Evolutionary conservation across 2,113 vertebrate genomes (phyloP).

Genomic region (Gallinago undulata): DNA sequence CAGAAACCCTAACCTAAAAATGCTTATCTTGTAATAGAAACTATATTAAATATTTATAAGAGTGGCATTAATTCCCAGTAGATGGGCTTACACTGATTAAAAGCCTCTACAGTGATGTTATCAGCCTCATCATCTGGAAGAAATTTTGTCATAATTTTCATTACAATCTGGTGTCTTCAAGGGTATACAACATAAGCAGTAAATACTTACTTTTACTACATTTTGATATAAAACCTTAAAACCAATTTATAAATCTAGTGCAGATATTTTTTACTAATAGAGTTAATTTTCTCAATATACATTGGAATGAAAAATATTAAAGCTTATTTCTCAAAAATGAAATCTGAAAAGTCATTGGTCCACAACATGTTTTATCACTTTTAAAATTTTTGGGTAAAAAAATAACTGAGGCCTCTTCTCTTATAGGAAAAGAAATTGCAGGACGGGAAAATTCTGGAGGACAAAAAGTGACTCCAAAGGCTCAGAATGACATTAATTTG

Average conservation of each 20-base stretch:
- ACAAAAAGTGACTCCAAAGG: not conserved
- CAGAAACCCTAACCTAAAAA: not conserved
- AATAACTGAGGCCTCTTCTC: not conserved
- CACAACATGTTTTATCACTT: not conserved
- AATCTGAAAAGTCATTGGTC: not conserved
- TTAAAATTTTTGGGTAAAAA: fast-evolving
- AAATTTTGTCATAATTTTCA: not conserved
- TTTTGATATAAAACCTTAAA: not conserved
- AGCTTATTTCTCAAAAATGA: not conserved
- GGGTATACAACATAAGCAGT: not conserved
- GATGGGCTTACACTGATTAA: not conserved
- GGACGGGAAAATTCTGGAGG: not conserved
- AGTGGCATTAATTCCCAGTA: not conserved
- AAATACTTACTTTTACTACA: not conserved
- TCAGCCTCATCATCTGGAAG: not conserved
- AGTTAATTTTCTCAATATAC: not conserved
- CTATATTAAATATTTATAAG: not conserved
- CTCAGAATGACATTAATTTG: not conserved
- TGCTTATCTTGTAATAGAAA: not conserved
- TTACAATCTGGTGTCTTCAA: not conserved
- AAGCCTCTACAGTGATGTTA: not conserved
- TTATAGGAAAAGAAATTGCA: not conserved
- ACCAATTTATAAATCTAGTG: not conserved
- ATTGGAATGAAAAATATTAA: not conserved
- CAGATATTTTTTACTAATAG: not conserved